Evolutionary conservation across 1,140 invertebrate genomes (phyloP).

Genomic region (Diabrotica undecimpunctata): DNA sequence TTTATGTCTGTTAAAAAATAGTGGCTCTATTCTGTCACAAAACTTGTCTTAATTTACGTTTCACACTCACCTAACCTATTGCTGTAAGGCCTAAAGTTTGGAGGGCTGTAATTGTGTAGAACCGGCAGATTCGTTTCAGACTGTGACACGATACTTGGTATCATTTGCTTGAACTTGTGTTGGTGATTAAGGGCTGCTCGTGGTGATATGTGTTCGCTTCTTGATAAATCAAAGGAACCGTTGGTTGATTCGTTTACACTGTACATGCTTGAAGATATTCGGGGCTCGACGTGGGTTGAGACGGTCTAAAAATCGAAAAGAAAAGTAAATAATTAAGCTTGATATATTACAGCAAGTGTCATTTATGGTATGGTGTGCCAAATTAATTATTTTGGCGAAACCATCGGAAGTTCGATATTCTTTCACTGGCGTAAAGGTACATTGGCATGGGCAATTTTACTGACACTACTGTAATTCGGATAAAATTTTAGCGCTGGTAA

Average conservation of each 20-base stretch:
- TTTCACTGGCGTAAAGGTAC: too few relatives aligned
- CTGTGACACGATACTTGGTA: slow-evolving; percentile 37
- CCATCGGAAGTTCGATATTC: too few relatives aligned
- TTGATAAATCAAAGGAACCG: slow-evolving; percentile 34
- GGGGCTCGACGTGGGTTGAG: slow-evolving; percentile 33
- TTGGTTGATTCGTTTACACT: slow-evolving; percentile 43
- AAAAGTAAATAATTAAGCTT: neutral
- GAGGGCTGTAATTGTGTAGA: slow-evolving; percentile 41
- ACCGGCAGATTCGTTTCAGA: slow-evolving; percentile 46
- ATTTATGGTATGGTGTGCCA: too few relatives aligned
- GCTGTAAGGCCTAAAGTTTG: slow-evolving; percentile 34
- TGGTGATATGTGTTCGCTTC: slow-evolving; percentile 36
- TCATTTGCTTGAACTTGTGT: slow-evolving; percentile 34
- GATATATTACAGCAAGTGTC: too few relatives aligned
- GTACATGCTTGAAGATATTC: slow-evolving; percentile 38
- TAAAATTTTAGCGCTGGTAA: too few relatives aligned
- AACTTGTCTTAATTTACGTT: too few relatives aligned
- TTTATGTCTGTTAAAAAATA: too few relatives aligned
- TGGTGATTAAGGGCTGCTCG: slow-evolving; percentile 27
- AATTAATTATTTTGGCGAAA: too few relatives aligned
- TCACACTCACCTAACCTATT: slow-evolving; percentile 25
- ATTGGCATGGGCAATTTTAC: too few relatives aligned
- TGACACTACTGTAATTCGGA: too few relatives aligned
- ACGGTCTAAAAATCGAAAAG: slow-evolving; percentile 29
- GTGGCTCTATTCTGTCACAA: too few relatives aligned